Conservation (phyloP, 2,888 invertebrate genomes). For the Leucania comma region DNA sequence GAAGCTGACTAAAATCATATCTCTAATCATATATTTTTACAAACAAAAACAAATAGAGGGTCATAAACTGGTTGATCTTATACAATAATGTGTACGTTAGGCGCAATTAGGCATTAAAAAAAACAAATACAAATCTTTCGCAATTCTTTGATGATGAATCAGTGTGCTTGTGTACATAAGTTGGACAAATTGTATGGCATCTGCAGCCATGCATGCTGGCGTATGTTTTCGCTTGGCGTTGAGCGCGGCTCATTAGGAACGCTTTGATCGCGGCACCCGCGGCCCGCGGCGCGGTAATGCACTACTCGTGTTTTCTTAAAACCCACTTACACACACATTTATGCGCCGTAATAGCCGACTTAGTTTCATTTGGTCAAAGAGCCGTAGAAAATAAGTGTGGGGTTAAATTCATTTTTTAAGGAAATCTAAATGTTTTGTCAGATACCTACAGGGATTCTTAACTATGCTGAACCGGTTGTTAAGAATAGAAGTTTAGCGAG, state of each 20-base stretch:
- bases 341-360: constrained; percentile 20
- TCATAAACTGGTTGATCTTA: background rate
- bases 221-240: constrained; percentile 49
- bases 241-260: constrained; percentile 67
- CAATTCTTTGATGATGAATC: constrained; percentile 34
- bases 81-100: background rate
- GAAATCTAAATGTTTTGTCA: background rate
- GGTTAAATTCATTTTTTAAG: constrained; percentile 8
- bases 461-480: background rate
- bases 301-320: constrained; percentile 69
- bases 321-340: constrained; percentile 50
- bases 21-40: too few species aligned
- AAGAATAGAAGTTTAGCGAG: too few species aligned
- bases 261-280: constrained; percentile 63
- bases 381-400: constrained; percentile 15
- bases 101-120: constrained; percentile 3
- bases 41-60: too few species aligned
- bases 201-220: constrained; percentile 19
- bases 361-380: constrained; percentile 39
- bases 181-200: constrained; percentile 43
- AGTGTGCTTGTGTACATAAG: constrained; percentile 23
- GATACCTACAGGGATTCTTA: background rate
- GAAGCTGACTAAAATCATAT: background rate
- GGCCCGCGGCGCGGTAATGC: constrained; percentile 62
- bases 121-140: constrained; percentile 3